A percentile compares a stretch with the other conserved stretches of the same genome.
Conservation (phyloP, 2,113 vertebrate species). For the Anarhynchus alexandrinus region DNA sequence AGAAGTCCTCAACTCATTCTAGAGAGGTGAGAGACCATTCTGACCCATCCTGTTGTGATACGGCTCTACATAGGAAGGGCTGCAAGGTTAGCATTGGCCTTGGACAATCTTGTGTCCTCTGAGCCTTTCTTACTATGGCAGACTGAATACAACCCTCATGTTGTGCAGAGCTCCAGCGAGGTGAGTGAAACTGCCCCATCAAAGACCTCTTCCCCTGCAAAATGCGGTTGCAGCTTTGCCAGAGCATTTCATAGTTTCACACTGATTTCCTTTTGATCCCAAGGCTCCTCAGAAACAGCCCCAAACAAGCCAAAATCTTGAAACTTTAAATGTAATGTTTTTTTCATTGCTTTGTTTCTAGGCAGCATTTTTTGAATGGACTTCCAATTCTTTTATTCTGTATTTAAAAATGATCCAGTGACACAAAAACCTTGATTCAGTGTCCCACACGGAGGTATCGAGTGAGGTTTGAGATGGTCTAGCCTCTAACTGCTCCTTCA, state of each 20-base stretch:
- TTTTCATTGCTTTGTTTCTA: background rate
- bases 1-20: background rate
- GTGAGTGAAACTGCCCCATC: background rate
- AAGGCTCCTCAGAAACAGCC: background rate
- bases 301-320: background rate
- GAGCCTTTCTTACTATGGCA: background rate
- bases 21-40: background rate
- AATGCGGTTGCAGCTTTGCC: background rate
- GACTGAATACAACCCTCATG: accelerated
- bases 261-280: background rate
- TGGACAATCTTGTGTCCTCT: background rate
- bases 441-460: background rate
- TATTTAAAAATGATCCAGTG: background rate
- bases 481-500: background rate
- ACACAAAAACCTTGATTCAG: background rate
- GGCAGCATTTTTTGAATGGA: background rate
- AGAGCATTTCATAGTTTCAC: background rate
- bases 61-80: background rate
- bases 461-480: background rate
- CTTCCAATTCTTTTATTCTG: accelerated
- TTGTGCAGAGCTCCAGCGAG: background rate
- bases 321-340: background rate
- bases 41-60: background rate
- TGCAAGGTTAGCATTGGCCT: background rate
- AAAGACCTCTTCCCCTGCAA: background rate